A percentile compares a stretch with the other conserved stretches of the same genome.
Conservation (phyloP, 2,888 invertebrate species). For the Oxyscelio sp. region DNA sequence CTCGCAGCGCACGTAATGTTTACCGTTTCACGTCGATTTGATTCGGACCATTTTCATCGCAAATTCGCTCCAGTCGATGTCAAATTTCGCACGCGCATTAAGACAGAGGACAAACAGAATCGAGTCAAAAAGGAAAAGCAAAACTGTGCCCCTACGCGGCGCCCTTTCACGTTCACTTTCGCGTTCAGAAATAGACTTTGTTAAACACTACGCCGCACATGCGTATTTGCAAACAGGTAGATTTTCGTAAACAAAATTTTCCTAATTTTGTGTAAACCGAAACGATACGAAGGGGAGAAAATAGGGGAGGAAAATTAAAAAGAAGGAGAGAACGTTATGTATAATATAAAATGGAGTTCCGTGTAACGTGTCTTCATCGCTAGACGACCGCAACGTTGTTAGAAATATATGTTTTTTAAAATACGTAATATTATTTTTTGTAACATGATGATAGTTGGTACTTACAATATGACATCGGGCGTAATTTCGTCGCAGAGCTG, state of each 20-base stretch:
- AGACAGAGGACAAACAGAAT: background rate
- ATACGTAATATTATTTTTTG: slow-evolving; percentile 31
- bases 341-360: slow-evolving; percentile 43
- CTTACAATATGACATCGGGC: slow-evolving; percentile 1
- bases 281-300: slow-evolving; percentile 10
- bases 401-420: slow-evolving; percentile 41
- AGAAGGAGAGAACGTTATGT: background rate
- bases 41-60: background rate
- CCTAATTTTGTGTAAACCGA: no score
- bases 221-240: slow-evolving; percentile 36
- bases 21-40: slow-evolving; percentile 5
- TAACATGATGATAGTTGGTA: slow-evolving; percentile 21
- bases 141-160: slow-evolving; percentile 13
- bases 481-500: background rate
- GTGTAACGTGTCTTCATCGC: slow-evolving; percentile 27
- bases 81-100: background rate
- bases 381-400: slow-evolving; percentile 33
- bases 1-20: background rate
- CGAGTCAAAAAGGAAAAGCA: slow-evolving; percentile 5
- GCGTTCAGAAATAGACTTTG: no score
- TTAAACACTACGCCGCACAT: no score
- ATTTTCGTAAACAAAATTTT: slow-evolving; percentile 42
- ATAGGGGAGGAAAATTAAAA: background rate
- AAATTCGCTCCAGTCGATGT: slow-evolving; percentile 13
- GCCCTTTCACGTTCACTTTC: no score